A percentile compares a stretch with the other conserved stretches of the same genome.
These are phyloP conservation scores for Orycteropus afer DNA, from an alignment of 2,113 vertebrate genomes.

Conservation along the genomic window DNA sequence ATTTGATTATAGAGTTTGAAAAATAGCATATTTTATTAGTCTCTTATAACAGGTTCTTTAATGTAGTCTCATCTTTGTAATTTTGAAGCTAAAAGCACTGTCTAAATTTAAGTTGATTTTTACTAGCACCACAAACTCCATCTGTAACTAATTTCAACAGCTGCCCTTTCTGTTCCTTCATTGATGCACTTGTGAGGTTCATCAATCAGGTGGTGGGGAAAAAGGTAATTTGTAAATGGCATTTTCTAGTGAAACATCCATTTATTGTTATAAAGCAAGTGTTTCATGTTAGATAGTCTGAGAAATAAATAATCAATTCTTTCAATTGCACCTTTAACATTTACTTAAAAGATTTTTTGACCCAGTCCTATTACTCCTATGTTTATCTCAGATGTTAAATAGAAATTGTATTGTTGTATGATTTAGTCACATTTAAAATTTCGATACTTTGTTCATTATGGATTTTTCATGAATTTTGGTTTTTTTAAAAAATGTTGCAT, in stretches of 20 bases:
- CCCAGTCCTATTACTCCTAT: conserved; percentile 13
- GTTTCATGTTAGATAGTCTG: conserved; percentile 67
- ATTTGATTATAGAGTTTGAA: conserved; percentile 36
- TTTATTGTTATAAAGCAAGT: conserved; percentile 71
- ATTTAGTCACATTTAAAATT: background rate
- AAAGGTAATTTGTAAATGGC: conserved; percentile 54
- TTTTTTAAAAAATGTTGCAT: background rate
- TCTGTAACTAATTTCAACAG: conserved; percentile 40
- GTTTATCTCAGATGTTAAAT: conserved; percentile 74
- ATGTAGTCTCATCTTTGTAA: conserved; percentile 36
- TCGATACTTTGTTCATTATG: background rate
- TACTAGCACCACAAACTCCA: conserved; percentile 59
- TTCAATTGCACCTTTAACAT: conserved; percentile 19
- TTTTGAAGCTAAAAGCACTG: conserved; percentile 53
- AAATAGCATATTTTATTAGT: conserved; percentile 37
- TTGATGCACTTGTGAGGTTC: conserved; percentile 46
- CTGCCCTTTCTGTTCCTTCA: conserved; percentile 65
- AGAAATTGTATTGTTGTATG: conserved; percentile 61
- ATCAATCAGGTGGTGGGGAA: conserved; percentile 55
- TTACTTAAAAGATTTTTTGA: conserved; percentile 39
- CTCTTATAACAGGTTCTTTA: conserved; percentile 59
- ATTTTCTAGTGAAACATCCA: conserved; percentile 74
- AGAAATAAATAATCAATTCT: conserved; percentile 72
- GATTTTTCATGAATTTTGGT: background rate
- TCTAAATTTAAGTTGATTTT: conserved; percentile 71